Evolutionary conservation across 2,888 invertebrate genomes (phyloP), one percentile per base, ranked within the genome.

Genomic region (Eurois occulta): DNA sequence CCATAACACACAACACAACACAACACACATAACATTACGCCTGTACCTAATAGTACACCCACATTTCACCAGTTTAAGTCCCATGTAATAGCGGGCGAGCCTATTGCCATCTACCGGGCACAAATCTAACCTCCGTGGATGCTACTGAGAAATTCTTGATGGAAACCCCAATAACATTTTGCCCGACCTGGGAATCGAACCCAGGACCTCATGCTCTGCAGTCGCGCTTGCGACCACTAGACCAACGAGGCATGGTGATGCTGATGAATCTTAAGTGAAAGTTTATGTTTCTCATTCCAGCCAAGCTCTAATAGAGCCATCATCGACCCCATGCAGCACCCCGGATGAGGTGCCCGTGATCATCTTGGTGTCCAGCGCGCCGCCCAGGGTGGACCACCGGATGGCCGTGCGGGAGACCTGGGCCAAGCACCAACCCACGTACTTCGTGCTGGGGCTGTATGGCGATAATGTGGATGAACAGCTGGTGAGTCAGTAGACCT

Each of bases 321-420:
- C 94, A 0, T 85, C 88, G 0, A 75, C 90, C 0, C 88, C 88
- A 3, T 95, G 95, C 78, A 81, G 86, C 7, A 83, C 81, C 4
- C 73, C 85, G 10, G 86, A 90, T 13, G 87, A 85, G 32, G 86
- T 93, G 2, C 92, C 92, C 0, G 82, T 97, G 28, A 89, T 97
- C 3, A 94, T 97, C 62, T 87, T 97, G 80, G 95, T 98, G 67
- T 95, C 97, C 85, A 97, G 97, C 4, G 94, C 97, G 0, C 97
- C 97, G 0, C 83, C 87, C 0, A 95, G 97, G 86, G 90, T 92
- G 32, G 95, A 94, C 18, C 96, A 97, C 16, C 93, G 98, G 2
- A 94, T 94, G n/a, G 96, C 97, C 6, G 97, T 98, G 83, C 92
- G 98, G 43, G 90, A 92, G 35, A 97, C 97, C 0, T 98, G 97